Conservation (phyloP, 1,140 invertebrate genomes). For the Lepidurus couesii region DNA sequence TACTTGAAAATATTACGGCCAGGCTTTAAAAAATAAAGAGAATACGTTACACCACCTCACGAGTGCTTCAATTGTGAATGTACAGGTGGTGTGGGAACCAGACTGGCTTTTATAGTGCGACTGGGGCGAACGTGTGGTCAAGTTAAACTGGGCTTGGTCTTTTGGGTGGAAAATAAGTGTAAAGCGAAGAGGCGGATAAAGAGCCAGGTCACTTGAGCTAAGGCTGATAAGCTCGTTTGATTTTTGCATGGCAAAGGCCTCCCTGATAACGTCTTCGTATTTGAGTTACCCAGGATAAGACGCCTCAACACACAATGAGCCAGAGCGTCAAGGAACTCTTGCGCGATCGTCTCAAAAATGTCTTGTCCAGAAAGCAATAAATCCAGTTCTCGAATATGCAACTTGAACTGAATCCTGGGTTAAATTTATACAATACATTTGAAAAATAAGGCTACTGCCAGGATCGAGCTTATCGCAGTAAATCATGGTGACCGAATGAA, state of each 20-base stretch:
- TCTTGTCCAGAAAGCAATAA: neutral
- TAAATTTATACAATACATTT: too few species aligned
- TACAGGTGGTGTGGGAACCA: constrained; percentile 10
- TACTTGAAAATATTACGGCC: too few species aligned
- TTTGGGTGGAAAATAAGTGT: constrained; percentile 3
- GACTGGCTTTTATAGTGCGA: neutral
- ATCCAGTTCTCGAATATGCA: too few species aligned
- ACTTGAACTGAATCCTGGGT: too few species aligned
- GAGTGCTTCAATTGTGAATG: constrained; percentile 1
- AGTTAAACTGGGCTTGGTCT: neutral
- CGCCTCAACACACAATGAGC: neutral
- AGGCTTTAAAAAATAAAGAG: neutral
- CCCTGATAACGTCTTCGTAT: neutral
- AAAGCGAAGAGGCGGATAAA: constrained; percentile 4
- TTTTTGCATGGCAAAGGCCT: constrained; percentile 7
- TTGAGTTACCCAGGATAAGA: neutral
- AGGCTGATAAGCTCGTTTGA: neutral
- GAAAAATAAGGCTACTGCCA: too few species aligned
- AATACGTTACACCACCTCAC: neutral
- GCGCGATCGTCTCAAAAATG: neutral
- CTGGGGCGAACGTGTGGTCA: neutral
- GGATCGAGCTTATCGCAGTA: too few species aligned
- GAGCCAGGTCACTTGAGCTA: neutral
- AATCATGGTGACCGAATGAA: too few species aligned
- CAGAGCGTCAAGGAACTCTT: neutral